phyloP scores from a whole-genome alignment of 2,113 vertebrate genomes.

The Paralichthys olivaceus region DNA sequence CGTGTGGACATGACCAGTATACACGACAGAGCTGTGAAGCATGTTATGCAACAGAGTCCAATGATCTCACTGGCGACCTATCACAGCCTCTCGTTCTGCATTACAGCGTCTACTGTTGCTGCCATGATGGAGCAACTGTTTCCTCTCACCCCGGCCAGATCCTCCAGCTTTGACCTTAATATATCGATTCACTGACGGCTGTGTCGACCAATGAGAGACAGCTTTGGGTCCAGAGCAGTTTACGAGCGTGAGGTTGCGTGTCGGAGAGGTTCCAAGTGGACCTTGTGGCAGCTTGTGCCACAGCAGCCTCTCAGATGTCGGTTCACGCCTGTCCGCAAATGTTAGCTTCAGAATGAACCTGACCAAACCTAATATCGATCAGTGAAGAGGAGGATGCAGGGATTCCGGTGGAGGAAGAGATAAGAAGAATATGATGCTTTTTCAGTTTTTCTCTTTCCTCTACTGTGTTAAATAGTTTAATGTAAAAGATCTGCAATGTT shows the following conservation, averaged over 20 bases:
- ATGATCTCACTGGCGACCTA: neutral
- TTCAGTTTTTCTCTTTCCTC: too few relatives aligned
- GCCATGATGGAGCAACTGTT: neutral
- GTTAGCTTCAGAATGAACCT: conserved; percentile 54
- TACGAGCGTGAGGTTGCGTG: too few relatives aligned
- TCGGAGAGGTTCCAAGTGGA: too few relatives aligned
- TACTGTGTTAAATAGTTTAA: too few relatives aligned
- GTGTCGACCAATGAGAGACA: neutral
- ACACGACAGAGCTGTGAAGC: neutral
- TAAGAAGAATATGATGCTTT: neutral
- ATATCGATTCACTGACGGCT: neutral
- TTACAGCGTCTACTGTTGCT: conserved; percentile 3
- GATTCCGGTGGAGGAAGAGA: conserved; percentile 1
- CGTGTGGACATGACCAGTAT: neutral
- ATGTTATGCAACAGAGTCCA: conserved; percentile 25
- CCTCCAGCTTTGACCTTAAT: neutral
- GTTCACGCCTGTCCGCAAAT: conserved; percentile 43
- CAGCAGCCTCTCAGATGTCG: conserved; percentile 2
- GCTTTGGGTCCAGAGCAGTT: too few relatives aligned
- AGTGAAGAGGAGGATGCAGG: conserved; percentile 14
- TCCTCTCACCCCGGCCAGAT: neutral
- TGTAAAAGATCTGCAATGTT: too few relatives aligned
- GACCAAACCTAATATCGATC: too few relatives aligned
- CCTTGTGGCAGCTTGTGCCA: neutral
- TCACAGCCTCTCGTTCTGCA: neutral